Percentiles rank a stretch among this genome's conserved stretches.
phyloP scores from a whole-genome alignment of 2,797 vertebrate species.

The Paramormyrops hopkinsi region DNA sequence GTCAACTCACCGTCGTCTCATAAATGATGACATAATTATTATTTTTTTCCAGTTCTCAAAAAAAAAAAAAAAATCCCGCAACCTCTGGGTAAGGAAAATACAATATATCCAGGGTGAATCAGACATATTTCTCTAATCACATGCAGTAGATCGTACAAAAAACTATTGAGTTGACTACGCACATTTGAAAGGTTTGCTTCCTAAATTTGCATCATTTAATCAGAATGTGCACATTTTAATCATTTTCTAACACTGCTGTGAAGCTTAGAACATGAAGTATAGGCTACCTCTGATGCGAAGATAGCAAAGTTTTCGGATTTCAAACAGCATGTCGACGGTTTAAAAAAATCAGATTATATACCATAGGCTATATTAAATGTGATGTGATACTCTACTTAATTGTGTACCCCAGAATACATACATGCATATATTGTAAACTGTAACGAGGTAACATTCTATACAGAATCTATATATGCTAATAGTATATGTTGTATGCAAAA shows the following conservation, averaged over 20 bases:
- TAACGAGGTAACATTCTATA: neutral
- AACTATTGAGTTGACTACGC: neutral
- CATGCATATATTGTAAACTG: neutral
- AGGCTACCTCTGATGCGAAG: neutral
- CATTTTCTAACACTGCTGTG: neutral
- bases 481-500: neutral
- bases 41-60: neutral
- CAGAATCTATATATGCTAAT: neutral
- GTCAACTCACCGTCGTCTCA: neutral
- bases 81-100: neutral
- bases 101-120: conserved; percentile 1
- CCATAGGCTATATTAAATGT: neutral
- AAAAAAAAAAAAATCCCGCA: neutral
- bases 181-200: neutral
- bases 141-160: neutral
- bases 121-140: neutral
- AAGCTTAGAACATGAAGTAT: neutral
- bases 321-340: neutral
- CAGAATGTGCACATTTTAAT: neutral
- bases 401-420: neutral
- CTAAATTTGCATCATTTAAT: neutral
- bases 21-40: conserved; percentile 2
- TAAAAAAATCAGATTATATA: neutral
- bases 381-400: neutral
- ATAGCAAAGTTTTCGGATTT: neutral